A percentile compares a stretch with the other conserved stretches of the same genome.
Conservation (phyloP, 1,140 invertebrate species). For the Heliconius melpomene region DNA sequence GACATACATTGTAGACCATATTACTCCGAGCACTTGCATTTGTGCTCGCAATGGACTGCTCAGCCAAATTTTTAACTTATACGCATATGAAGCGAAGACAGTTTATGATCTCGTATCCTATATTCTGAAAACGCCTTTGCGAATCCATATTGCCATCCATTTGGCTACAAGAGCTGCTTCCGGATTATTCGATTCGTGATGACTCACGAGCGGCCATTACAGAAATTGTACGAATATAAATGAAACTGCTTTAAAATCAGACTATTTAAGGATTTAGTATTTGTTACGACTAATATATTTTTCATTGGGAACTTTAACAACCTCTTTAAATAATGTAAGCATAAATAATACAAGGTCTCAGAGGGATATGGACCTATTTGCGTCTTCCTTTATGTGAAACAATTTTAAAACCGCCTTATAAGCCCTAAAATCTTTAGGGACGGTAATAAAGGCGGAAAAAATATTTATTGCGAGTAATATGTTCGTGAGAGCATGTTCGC, state of each 20-base stretch:
- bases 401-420: slow-evolving; percentile 44
- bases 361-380: not conserved
- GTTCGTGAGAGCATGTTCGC: slow-evolving; percentile 67
- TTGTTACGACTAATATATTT: not conserved
- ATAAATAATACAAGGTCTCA: slow-evolving; percentile 1
- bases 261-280: slow-evolving; percentile 29
- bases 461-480: slow-evolving; percentile 61
- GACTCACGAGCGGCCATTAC: slow-evolving; percentile 44
- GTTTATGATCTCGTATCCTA: slow-evolving; percentile 66
- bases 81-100: slow-evolving; percentile 66
- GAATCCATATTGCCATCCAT: slow-evolving; percentile 62
- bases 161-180: slow-evolving; percentile 57
- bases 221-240: slow-evolving; percentile 31
- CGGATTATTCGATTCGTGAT: slow-evolving; percentile 49
- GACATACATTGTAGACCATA: slow-evolving; percentile 63
- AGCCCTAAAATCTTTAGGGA: slow-evolving; percentile 54
- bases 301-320: not conserved
- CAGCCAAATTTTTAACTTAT: slow-evolving; percentile 75
- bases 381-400: slow-evolving; percentile 9
- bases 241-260: slow-evolving; percentile 29
- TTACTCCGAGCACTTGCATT: slow-evolving; percentile 59
- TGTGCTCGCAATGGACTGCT: slow-evolving; percentile 52
- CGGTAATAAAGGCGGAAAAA: slow-evolving; percentile 59
- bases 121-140: slow-evolving; percentile 61
- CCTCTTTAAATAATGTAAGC: not conserved